Evolutionary conservation across 2,797 vertebrate genomes (phyloP).

Genomic region (Mallotus villosus): DNA sequence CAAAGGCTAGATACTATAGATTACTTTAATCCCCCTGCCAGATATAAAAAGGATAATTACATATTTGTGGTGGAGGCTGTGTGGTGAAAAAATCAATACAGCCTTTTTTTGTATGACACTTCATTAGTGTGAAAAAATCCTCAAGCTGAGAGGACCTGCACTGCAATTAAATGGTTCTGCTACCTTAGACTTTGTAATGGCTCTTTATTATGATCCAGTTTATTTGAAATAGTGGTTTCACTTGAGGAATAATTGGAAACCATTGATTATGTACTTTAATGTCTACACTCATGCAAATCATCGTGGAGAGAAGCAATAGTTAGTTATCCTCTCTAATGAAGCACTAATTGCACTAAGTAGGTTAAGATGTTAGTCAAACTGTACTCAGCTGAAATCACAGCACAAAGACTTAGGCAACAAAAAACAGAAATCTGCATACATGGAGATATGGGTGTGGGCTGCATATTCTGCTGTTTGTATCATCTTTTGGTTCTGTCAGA

Average conservation of each 20-base stretch:
- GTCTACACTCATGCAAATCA: constrained; percentile 99
- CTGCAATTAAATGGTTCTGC: constrained; percentile 99
- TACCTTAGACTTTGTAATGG: constrained; percentile 97
- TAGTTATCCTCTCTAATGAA: constrained; percentile 99
- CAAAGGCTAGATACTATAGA: constrained; percentile 99
- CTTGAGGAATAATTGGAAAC: constrained; percentile 99
- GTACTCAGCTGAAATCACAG: constrained; percentile 88
- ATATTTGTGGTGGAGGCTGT: constrained; percentile 99
- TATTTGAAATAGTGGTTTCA: constrained; percentile 99
- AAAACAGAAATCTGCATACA: constrained; percentile 69
- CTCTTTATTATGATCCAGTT: constrained; percentile 99
- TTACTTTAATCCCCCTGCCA: constrained; percentile 99
- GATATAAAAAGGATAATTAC: constrained; percentile 99
- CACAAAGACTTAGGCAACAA: constrained; percentile 71
- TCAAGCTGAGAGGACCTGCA: constrained; percentile 95
- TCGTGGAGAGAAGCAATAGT: constrained; percentile 98
- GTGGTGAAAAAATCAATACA: constrained; percentile 99
- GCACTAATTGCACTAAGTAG: constrained; percentile 99
- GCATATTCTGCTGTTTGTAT: constrained; percentile 52
- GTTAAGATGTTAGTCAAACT: constrained; percentile 99
- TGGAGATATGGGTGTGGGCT: constrained; percentile 51
- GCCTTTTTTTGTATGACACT: constrained; percentile 99
- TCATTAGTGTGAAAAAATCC: constrained; percentile 99
- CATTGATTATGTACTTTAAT: constrained; percentile 99
- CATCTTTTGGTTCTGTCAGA: constrained; percentile 56